Conservation (phyloP, 2,113 vertebrate genomes). For the Brachypodius melanocephalos region DNA sequence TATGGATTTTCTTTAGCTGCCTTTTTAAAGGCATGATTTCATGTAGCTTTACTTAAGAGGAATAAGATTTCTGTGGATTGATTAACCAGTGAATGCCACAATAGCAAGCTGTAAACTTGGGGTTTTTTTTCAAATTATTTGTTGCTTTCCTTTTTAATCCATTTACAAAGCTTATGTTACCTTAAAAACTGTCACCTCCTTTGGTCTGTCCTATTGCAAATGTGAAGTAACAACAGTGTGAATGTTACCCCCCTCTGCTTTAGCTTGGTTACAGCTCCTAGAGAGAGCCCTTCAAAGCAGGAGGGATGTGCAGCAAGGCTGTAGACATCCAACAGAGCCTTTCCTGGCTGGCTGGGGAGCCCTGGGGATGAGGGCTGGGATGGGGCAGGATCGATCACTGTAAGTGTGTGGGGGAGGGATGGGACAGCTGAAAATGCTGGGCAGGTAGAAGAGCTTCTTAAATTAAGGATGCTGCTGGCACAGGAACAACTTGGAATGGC, state of each 20-base stretch:
- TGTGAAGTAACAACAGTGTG: neutral
- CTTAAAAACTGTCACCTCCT: neutral
- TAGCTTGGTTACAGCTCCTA: neutral
- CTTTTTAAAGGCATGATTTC: neutral
- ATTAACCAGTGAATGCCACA: neutral
- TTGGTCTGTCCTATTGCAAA: neutral
- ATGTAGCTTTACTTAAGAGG: neutral
- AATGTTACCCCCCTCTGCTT: neutral
- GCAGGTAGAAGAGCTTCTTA: neutral
- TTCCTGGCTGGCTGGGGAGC: neutral
- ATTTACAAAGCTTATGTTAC: neutral
- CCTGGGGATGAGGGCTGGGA: neutral
- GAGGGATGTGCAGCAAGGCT: neutral
- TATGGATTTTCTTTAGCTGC: neutral
- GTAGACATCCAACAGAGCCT: neutral
- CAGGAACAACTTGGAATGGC: slow-evolving; percentile 11
- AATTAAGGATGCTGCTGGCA: neutral
- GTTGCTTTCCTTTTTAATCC: neutral
- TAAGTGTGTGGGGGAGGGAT: neutral
- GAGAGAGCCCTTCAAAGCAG: neutral
- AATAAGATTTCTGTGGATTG: neutral
- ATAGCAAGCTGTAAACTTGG: neutral
- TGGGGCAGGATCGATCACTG: neutral
- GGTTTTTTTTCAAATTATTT: neutral
- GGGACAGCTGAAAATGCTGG: neutral